Base-by-base conservation (phyloP, 2,113 vertebrate genomes). In the Sebastes fasciatus region DNA sequence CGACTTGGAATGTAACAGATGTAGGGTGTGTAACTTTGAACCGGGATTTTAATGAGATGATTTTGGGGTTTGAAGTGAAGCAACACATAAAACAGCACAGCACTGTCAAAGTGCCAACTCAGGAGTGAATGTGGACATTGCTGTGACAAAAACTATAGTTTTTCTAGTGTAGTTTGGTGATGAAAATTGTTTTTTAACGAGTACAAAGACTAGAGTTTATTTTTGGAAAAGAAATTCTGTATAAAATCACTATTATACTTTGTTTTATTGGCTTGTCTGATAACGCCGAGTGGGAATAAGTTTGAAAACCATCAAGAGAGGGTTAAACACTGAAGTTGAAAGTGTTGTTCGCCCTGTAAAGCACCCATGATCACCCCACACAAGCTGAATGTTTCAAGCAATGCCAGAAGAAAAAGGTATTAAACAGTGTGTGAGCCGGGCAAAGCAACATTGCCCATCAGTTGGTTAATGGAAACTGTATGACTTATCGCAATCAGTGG, bases 381-480 rank as follows among this genome's bases (percentile, higher is more conserved):
- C 78, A 62, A 16, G 21, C 67, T 60, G 11, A 65, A 46, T 58
- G 49, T 74, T 74, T 79, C 54, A 81, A 60, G 68, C 69, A 1
- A 42, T 6, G 72, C 17, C 74, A 74, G 62, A 67, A 64, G 51
- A 65, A 76, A 70, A 40, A 43, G 51, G 60, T 61, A 51, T 74
- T 48, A 75, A 87, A 81, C 80, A 67, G 62, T 21, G 67, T 64
- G 71, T 52, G 61, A 51, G 70, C 79, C 45, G 40, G 55, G 14
- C 74, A 16, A 17, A 57, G 48, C 81, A 52, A 67, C 61, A 46
- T 14, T 5, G 65, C 74, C 73, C 67, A 71, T 77, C 76, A 79
- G 73, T 66, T 23, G 55, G 45, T 62, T 86, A 88, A 91, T 82
- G 71, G 81, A 90, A 86, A 86, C 83, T 90, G 61, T 87, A 79